Evolutionary conservation across 2,888 invertebrate genomes (phyloP).

Genomic region (Torymus auratus): DNA sequence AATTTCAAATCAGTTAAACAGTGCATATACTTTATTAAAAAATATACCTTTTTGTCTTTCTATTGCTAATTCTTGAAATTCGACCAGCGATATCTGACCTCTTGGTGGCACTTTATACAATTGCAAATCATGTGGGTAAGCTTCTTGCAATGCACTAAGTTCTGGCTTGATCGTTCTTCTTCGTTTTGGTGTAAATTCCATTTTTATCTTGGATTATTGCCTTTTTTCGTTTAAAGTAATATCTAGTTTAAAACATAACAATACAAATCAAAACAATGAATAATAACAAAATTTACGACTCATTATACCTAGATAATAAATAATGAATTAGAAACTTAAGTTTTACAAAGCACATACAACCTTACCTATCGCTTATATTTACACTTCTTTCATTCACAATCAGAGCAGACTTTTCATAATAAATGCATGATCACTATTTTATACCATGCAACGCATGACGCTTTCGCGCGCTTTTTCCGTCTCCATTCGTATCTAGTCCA

Average conservation of each 20-base stretch:
- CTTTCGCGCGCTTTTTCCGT: constrained; percentile 49
- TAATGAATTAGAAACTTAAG: too few species aligned
- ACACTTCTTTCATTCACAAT: too few species aligned
- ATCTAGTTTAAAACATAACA: neutral
- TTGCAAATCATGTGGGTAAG: constrained; percentile 86
- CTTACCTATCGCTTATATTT: too few species aligned
- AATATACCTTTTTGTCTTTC: constrained; percentile 77
- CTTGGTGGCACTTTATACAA: constrained; percentile 88
- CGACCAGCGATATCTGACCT: constrained; percentile 85
- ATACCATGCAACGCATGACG: constrained; percentile 2
- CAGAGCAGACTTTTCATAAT: neutral
- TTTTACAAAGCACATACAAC: too few species aligned
- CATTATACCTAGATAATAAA: too few species aligned
- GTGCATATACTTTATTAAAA: neutral
- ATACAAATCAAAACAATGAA: too few species aligned
- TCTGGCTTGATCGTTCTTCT: constrained; percentile 51
- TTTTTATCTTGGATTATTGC: constrained; percentile 22
- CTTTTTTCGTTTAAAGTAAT: neutral
- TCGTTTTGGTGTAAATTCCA: constrained; percentile 63
- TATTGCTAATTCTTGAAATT: constrained; percentile 92
- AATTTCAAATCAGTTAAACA: too few species aligned
- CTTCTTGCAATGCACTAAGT: constrained; percentile 60
- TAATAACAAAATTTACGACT: too few species aligned
- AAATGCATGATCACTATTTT: neutral
- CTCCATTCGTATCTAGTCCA: neutral